Evolutionary conservation across 2,113 vertebrate genomes (phyloP).

Genomic region (Pterocles orientalis): DNA sequence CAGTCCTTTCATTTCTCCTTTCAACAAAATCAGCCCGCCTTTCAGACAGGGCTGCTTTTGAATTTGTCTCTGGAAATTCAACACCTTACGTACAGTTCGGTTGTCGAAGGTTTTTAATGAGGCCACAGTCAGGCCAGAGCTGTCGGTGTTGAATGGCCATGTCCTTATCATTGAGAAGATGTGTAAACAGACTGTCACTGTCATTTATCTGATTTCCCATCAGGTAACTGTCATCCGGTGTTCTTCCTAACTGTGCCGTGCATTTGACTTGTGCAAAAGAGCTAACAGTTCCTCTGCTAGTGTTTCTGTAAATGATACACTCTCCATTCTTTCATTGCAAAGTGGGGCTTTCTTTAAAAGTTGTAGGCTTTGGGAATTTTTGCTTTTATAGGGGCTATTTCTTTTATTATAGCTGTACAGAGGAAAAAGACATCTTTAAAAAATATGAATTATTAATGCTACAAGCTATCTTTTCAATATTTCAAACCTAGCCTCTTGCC

Average conservation of each 20-base stretch:
- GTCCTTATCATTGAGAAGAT: conserved; percentile 10
- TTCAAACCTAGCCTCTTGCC: background rate
- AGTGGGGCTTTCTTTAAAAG: background rate
- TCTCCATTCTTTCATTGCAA: background rate
- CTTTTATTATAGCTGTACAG: background rate
- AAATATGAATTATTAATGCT: conserved; percentile 16
- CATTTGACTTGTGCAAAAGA: background rate
- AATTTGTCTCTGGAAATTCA: conserved; percentile 13
- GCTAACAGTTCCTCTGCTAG: background rate
- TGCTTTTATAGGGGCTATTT: conserved; percentile 23
- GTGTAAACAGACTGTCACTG: conserved; percentile 22
- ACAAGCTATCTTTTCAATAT: background rate
- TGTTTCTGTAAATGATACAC: background rate
- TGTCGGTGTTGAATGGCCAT: background rate
- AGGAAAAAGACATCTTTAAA: background rate
- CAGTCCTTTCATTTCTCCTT: background rate
- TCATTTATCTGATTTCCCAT: conserved; percentile 42
- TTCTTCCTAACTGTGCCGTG: background rate
- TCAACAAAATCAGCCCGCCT: background rate
- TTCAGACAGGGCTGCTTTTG: conserved; percentile 1
- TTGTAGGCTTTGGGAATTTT: background rate
- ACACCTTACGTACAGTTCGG: background rate
- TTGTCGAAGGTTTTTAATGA: conserved; percentile 29
- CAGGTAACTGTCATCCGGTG: background rate
- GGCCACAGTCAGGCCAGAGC: conserved; percentile 4